Conservation (phyloP, 23 tunicate genomes). For the Aplidium turbinatum region DNA sequence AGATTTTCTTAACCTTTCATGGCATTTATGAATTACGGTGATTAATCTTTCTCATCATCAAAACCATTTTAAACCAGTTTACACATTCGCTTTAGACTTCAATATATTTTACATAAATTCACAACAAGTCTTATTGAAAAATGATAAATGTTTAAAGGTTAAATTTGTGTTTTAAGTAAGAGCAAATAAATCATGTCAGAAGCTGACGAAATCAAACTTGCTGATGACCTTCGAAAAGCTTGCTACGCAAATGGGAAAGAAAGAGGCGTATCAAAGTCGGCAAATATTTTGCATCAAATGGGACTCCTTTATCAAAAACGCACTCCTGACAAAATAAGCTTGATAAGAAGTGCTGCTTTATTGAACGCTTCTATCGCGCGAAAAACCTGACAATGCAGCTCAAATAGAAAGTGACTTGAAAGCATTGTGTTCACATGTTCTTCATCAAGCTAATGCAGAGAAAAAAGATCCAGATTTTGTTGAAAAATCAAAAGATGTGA, state of each 20-base stretch:
- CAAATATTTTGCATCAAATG: conserved; percentile 1
- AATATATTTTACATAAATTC: too few species aligned
- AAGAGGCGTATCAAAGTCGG: not conserved
- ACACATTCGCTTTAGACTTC: too few species aligned
- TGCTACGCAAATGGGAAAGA: conserved; percentile 3
- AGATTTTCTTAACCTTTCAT: too few species aligned
- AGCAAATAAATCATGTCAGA: too few species aligned
- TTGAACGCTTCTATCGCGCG: conserved; percentile 2
- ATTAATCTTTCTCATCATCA: too few species aligned
- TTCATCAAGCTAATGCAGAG: not conserved
- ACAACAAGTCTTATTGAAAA: too few species aligned
- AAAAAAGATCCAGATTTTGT: not conserved
- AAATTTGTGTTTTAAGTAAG: too few species aligned
- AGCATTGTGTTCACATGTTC: not conserved
- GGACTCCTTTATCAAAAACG: not conserved
- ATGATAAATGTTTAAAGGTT: too few species aligned
- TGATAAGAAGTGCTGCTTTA: conserved; percentile 12
- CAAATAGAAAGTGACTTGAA: not conserved
- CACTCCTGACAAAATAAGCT: not conserved
- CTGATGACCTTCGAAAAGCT: too few species aligned
- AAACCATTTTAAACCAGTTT: too few species aligned
- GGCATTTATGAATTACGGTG: too few species aligned
- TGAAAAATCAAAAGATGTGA: not conserved
- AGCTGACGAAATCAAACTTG: too few species aligned
- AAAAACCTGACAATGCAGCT: not conserved